These are phyloP conservation scores for Lacerta agilis DNA, from an alignment of 2,797 vertebrate genomes.

Conservation along the genomic window DNA sequence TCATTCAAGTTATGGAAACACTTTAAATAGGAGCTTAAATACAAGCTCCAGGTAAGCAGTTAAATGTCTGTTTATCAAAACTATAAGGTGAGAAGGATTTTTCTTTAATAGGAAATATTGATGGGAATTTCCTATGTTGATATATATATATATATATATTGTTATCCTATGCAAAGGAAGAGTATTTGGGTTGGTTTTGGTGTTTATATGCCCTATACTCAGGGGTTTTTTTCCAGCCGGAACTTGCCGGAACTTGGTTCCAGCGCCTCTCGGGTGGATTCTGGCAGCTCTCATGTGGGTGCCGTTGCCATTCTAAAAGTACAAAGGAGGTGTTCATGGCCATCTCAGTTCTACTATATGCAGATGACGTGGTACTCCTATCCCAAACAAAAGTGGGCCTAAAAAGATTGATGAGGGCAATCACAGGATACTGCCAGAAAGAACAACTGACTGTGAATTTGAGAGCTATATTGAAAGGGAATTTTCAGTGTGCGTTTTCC, in stretches of 20 bases:
- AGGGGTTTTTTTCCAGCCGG: background rate
- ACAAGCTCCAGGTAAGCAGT: background rate
- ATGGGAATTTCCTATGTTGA: background rate
- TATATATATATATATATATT: too few species aligned
- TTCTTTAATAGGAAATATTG: background rate
- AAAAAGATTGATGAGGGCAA: too few species aligned
- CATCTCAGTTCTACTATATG: too few species aligned
- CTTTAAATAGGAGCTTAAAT: background rate
- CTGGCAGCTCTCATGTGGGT: too few species aligned
- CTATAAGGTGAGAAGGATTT: background rate
- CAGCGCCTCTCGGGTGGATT: too few species aligned
- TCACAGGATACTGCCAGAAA: too few species aligned
- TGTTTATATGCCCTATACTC: background rate
- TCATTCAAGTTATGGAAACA: background rate
- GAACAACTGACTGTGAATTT: background rate
- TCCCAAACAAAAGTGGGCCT: too few species aligned
- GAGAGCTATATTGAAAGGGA: background rate
- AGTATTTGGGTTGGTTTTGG: background rate
- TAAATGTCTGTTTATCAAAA: background rate
- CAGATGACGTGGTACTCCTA: too few species aligned
- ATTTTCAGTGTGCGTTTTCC: background rate
- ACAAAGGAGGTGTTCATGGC: too few species aligned
- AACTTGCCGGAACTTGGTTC: too few species aligned
- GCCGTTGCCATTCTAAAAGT: too few species aligned
- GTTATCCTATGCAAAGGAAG: background rate